These are phyloP conservation scores for Perca schrenkii DNA, from an alignment of 2,113 vertebrate species.

Conservation along the genomic window DNA sequence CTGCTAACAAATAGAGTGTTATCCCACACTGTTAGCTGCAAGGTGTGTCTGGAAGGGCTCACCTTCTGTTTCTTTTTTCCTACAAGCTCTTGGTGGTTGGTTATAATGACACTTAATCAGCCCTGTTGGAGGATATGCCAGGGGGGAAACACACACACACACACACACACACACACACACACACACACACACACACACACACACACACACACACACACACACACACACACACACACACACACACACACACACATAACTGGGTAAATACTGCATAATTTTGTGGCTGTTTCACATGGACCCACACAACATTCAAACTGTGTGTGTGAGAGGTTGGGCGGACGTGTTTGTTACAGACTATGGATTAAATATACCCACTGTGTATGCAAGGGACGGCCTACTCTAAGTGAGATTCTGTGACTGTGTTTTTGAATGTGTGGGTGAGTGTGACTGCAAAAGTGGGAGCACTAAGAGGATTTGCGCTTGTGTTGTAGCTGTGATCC, in stretches of 20 bases:
- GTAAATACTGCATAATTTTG: slow-evolving; percentile 45
- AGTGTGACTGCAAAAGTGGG: slow-evolving; percentile 73
- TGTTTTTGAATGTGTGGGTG: slow-evolving; percentile 71
- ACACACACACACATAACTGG: no score
- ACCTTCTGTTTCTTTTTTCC: slow-evolving; percentile 34
- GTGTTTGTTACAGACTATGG: slow-evolving; percentile 48
- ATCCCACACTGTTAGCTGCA: slow-evolving; percentile 54
- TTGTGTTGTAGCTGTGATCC: slow-evolving; percentile 62
- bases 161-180: slow-evolving; percentile 38
- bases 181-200: slow-evolving; percentile 8
- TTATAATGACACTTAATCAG: slow-evolving; percentile 67
- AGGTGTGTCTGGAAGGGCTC: slow-evolving; percentile 57
- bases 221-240: slow-evolving; percentile 32
- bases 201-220: slow-evolving; percentile 14
- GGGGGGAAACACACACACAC: slow-evolving; percentile 32
- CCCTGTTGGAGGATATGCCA: slow-evolving; percentile 13
- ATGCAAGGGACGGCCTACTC: slow-evolving; percentile 53
- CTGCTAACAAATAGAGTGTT: slow-evolving; percentile 42
- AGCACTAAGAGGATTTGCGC: slow-evolving; percentile 73
- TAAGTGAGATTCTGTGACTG: slow-evolving; percentile 56
- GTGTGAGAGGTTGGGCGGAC: slow-evolving; percentile 33
- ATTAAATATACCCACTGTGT: slow-evolving; percentile 66
- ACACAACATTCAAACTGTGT: slow-evolving; percentile 38
- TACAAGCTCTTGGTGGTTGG: slow-evolving; percentile 29
- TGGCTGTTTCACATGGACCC: slow-evolving; percentile 34